Evolutionary conservation across 2,888 invertebrate species (phyloP).

Genomic region (Hylaea fasciaria): DNA sequence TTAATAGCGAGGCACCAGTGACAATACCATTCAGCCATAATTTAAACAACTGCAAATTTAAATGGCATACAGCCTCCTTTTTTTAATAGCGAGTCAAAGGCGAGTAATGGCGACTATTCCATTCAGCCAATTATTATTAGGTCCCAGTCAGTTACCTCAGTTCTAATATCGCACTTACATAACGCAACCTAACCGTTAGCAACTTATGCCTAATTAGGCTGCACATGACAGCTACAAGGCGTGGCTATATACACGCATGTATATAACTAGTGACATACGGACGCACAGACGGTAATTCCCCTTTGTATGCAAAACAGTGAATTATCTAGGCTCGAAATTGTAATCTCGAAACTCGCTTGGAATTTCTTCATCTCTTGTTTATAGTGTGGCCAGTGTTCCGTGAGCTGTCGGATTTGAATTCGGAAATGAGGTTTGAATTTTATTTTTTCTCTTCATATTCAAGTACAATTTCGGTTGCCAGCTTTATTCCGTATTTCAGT

Average conservation of each 20-base stretch:
- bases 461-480: no score
- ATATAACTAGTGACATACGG: constrained; percentile 76
- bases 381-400: constrained; percentile 44
- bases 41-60: no score
- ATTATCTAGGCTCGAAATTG: constrained; percentile 84
- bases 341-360: constrained; percentile 81
- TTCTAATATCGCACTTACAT: constrained; percentile 52
- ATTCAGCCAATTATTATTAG: constrained; percentile 2
- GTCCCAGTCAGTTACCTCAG: constrained; percentile 16
- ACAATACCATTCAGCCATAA: neutral
- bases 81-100: neutral
- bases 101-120: neutral
- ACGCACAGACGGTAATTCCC: constrained; percentile 80
- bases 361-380: constrained; percentile 83
- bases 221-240: constrained; percentile 82
- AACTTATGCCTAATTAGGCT: constrained; percentile 80
- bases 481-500: neutral
- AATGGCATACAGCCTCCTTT: no score
- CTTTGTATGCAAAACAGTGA: constrained; percentile 84
- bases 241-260: constrained; percentile 60
- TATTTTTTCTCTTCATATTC: constrained; percentile 5
- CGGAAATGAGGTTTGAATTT: constrained; percentile 18
- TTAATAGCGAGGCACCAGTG: neutral
- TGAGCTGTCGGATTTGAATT: constrained; percentile 39
- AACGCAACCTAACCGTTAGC: constrained; percentile 55